Conservation (phyloP, 2,797 vertebrate species). For the Amblyraja radiata region DNA sequence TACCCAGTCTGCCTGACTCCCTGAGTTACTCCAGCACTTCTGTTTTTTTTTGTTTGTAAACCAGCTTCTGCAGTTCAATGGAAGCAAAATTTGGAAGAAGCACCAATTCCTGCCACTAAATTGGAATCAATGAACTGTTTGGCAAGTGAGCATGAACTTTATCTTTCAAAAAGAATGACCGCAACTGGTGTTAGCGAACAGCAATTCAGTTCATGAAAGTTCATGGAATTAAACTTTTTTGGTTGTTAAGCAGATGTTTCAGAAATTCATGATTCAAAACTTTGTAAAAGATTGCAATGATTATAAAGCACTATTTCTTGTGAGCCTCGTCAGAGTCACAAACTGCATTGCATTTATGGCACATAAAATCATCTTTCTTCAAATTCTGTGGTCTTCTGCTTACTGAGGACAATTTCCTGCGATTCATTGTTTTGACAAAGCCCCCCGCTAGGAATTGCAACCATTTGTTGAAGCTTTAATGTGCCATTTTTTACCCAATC, state of each 20-base stretch:
- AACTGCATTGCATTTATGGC: not conserved
- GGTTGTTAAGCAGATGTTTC: not conserved
- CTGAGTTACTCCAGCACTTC: no score
- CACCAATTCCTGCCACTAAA: no score
- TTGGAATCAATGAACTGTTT: no score
- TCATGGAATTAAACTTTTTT: not conserved
- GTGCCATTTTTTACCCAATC: constrained; percentile 60
- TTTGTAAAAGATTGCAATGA: not conserved
- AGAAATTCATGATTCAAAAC: not conserved
- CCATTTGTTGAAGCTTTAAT: constrained; percentile 28
- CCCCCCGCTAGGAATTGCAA: constrained; percentile 19
- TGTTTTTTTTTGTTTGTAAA: no score
- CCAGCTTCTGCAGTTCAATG: no score
- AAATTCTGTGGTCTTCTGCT: not conserved
- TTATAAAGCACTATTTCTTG: not conserved
- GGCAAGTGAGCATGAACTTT: no score
- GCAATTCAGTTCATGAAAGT: not conserved
- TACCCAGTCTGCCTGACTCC: no score
- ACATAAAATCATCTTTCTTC: not conserved
- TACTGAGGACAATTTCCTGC: not conserved
- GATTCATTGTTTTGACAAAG: constrained; percentile 30
- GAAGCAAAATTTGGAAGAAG: no score
- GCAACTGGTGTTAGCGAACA: not conserved
- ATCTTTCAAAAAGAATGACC: not conserved
- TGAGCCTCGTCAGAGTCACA: not conserved